Base-by-base conservation (phyloP, 2,113 vertebrate species). In the Pelecanus crispus region DNA sequence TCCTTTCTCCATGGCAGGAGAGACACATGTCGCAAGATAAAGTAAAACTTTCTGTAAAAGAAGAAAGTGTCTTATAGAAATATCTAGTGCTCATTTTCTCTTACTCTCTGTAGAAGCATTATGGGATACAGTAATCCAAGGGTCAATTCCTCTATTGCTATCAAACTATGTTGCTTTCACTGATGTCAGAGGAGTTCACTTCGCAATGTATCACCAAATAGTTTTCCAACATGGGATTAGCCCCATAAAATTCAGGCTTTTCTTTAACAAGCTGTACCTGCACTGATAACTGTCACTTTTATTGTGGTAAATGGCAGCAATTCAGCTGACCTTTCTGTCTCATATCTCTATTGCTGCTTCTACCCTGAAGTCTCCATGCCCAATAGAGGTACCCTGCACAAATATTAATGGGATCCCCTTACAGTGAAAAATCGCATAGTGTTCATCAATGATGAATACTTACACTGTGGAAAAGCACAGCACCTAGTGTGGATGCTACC, bases 391-490 rank as follows among this genome's bases (percentile, higher is more conserved):
- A 22, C 6, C 10, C 25, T 78, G 78, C 21, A 42, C 75, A 78
- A 70, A 86, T 36, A 58, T 22, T 70, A 53, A 71, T 1, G 2
- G 47, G 10, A 58, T 58, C 11, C 32, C 55, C 70, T 81, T 24
- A 29, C n/a, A 50, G 21, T 24, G 53, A 61, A 75, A 63, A 56
- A 10, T 67, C 1, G 0, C 7, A 13, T 0, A 19, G n/a, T 14
- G 29, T 4, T 71, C 32, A 34, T 38, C 53, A 65, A 7, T 10
- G 55, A 15, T 0, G 10, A 66, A 25, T 32, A 73, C 25, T 29
- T 18, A n/a, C 32, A 17, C 18, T 11, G 61, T 20, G 17, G 47
- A 25, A 59, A 56, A 81, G 56, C 79, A 63, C 44, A 63, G 82
- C 1, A 8, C 22, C 71, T 86, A 47, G 16, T 63, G 40, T 29